phyloP scores from a whole-genome alignment of 2,888 invertebrate genomes.

The Luperina nickerlii region DNA sequence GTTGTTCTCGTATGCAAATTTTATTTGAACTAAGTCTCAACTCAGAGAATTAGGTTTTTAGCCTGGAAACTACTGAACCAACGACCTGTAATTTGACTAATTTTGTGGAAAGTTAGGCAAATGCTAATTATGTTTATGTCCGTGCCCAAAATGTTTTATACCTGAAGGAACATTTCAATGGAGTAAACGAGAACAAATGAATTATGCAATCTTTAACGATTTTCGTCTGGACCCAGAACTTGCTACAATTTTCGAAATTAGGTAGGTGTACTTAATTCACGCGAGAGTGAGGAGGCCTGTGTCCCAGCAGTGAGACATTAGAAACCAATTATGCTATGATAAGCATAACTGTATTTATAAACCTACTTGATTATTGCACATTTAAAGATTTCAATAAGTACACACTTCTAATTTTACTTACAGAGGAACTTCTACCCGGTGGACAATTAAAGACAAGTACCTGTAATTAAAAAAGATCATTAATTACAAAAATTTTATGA shows the following conservation, averaged over 20 bases:
- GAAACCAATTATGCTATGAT: not conserved
- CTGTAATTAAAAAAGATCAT: constrained; percentile 48
- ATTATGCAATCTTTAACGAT: not conserved
- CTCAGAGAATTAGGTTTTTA: constrained; percentile 56
- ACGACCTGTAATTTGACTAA: constrained; percentile 58
- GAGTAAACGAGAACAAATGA: constrained; percentile 2
- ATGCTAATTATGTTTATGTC: constrained; percentile 48
- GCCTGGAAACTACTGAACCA: constrained; percentile 39
- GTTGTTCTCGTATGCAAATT: constrained; percentile 55
- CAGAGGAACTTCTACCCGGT: not conserved
- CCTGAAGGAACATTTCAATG: constrained; percentile 3
- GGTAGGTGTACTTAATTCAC: not conserved
- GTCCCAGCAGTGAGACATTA: not conserved
- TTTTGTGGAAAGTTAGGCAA: constrained; percentile 52
- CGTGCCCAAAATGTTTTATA: constrained; percentile 13
- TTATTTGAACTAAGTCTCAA: constrained; percentile 55
- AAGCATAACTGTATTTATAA: not conserved
- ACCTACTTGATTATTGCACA: not conserved
- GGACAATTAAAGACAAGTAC: constrained; percentile 39
- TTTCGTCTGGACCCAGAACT: not conserved
- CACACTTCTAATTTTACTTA: constrained; percentile 16
- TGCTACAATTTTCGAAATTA: not conserved
- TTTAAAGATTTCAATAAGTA: not conserved
- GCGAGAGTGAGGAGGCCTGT: not conserved
- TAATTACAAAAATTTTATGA: constrained; percentile 4